Conservation (phyloP, 1,140 invertebrate genomes). For the Antheraea pernyi region DNA sequence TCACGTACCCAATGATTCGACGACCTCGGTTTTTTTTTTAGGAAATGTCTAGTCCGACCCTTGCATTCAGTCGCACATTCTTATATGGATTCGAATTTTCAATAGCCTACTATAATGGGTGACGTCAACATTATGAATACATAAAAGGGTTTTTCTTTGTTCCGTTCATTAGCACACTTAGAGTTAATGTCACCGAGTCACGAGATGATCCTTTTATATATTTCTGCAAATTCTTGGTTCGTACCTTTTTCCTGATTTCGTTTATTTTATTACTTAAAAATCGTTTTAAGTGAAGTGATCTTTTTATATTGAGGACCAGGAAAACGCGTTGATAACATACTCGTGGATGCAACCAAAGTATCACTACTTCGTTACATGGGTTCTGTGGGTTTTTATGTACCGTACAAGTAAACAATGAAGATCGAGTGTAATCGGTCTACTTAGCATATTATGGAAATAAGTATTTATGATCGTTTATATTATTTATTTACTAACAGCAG, state of each 20-base stretch:
- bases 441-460: slow-evolving; percentile 34
- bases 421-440: slow-evolving; percentile 19
- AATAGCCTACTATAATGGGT: slow-evolving; percentile 16
- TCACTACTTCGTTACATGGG: slow-evolving; percentile 34
- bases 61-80: slow-evolving; percentile 16
- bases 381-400: slow-evolving; percentile 40
- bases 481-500: neutral
- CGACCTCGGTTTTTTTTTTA: slow-evolving; percentile 40
- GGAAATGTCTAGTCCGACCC: slow-evolving; percentile 24
- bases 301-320: slow-evolving; percentile 12
- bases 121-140: slow-evolving; percentile 18
- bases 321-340: slow-evolving; percentile 32
- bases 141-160: slow-evolving; percentile 30
- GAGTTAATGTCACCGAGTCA: slow-evolving; percentile 30
- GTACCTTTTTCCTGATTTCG: too few relatives aligned
- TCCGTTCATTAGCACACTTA: slow-evolving; percentile 29
- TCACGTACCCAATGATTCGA: slow-evolving; percentile 24
- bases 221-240: too few relatives aligned
- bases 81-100: slow-evolving; percentile 20
- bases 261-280: too few relatives aligned
- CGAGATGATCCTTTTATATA: slow-evolving; percentile 22
- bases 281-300: too few relatives aligned
- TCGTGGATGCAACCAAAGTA: slow-evolving; percentile 23
- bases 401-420: slow-evolving; percentile 47
- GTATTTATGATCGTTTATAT: neutral